These are phyloP conservation scores for Mesembrinibis cayennensis DNA, from an alignment of 2,113 vertebrate species.

Conservation along the genomic window DNA sequence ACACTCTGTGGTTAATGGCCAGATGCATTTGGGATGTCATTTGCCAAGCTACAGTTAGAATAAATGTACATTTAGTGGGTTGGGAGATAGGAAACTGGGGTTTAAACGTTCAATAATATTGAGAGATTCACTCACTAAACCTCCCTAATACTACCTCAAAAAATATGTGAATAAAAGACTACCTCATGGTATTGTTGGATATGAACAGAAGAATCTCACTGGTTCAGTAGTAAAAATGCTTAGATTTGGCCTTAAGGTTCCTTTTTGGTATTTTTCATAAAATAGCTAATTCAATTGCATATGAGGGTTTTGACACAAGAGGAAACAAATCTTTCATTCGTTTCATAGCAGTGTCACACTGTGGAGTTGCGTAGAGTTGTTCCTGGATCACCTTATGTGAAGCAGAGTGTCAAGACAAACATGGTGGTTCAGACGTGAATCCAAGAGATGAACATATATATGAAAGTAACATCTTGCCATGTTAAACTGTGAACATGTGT, in stretches of 20 bases:
- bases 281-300: background rate
- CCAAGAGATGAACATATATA: background rate
- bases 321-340: background rate
- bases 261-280: background rate
- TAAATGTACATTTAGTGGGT: background rate
- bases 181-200: background rate
- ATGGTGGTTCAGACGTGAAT: background rate
- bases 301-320: background rate
- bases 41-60: background rate
- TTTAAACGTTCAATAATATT: background rate
- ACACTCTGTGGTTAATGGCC: background rate
- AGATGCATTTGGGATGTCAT: background rate
- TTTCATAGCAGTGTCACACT: background rate
- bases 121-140: background rate
- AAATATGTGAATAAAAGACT: background rate
- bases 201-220: background rate
- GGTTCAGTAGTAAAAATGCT: background rate
- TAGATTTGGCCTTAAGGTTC: background rate
- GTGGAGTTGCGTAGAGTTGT: background rate
- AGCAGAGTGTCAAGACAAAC: background rate
- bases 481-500: background rate
- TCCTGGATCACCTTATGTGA: background rate
- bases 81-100: background rate
- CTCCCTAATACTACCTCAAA: background rate
- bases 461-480: background rate